phyloP scores from a whole-genome alignment of 2,888 invertebrate genomes.

The Podotricha telesiphe region DNA sequence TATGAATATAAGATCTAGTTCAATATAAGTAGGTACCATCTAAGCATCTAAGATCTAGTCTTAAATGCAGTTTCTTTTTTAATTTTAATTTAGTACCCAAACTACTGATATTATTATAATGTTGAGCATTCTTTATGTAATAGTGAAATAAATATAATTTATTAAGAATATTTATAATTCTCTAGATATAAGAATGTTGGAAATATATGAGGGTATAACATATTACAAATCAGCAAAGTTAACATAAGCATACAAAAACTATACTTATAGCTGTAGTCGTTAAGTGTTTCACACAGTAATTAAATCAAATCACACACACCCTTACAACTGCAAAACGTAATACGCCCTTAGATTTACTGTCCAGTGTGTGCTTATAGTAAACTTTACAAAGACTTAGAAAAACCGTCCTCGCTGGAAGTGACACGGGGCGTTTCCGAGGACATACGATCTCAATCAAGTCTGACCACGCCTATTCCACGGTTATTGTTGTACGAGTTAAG shows the following conservation, averaged over 20 bases:
- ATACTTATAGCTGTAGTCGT: neutral
- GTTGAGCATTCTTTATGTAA: no score
- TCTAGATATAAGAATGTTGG: neutral
- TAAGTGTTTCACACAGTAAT: conserved; percentile 8
- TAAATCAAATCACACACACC: conserved; percentile 18
- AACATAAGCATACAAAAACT: conserved; percentile 2
- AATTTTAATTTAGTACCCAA: no score
- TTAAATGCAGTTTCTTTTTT: no score
- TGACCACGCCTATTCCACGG: conserved; percentile 54
- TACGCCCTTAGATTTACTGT: conserved; percentile 4
- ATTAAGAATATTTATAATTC: neutral
- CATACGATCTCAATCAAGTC: conserved; percentile 64
- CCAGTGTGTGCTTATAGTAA: conserved; percentile 28
- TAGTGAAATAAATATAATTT: neutral
- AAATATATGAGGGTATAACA: neutral
- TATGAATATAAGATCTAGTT: no score
- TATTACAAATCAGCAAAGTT: conserved; percentile 8
- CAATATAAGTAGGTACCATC: no score
- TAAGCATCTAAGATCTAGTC: no score
- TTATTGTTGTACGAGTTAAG: conserved; percentile 77
- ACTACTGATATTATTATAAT: no score
- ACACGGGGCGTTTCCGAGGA: conserved; percentile 52
- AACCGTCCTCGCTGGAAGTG: conserved; percentile 60
- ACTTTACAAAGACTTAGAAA: conserved; percentile 54
- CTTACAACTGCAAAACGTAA: neutral